Percentiles rank a stretch among this genome's conserved stretches.
Conservation (phyloP, 2,888 invertebrate species). For the Lapara coniferarum region DNA sequence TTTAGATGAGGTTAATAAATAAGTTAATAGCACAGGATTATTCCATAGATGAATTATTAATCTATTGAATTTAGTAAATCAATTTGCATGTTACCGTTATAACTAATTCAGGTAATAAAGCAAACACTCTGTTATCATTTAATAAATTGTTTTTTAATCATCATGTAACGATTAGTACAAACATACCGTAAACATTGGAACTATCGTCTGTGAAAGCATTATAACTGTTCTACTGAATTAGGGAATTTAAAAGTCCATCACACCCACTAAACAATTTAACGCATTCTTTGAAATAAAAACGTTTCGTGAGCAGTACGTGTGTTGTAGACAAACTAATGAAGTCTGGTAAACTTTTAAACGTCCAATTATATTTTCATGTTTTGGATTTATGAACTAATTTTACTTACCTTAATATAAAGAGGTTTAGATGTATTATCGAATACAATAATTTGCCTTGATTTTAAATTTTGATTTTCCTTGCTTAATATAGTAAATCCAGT, state of each 20-base stretch:
- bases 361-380: background rate
- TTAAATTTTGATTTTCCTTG: too few species aligned
- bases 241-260: slow-evolving; percentile 27
- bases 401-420: too few species aligned
- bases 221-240: slow-evolving; percentile 17
- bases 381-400: too few species aligned
- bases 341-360: background rate
- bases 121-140: background rate
- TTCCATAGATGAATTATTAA: too few species aligned
- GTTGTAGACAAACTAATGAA: background rate
- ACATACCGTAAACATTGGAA: slow-evolving; percentile 1
- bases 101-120: too few species aligned
- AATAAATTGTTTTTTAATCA: background rate
- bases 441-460: too few species aligned
- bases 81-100: too few species aligned
- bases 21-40: too few species aligned
- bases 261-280: slow-evolving; percentile 19
- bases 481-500: too few species aligned
- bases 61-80: too few species aligned
- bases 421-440: too few species aligned
- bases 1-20: too few species aligned
- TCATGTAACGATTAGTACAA: slow-evolving; percentile 7
- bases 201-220: slow-evolving; percentile 8
- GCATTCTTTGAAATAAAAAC: slow-evolving; percentile 24
- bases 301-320: background rate